Conservation (phyloP, 1,140 invertebrate genomes). For the Cecropterus lyciades region DNA sequence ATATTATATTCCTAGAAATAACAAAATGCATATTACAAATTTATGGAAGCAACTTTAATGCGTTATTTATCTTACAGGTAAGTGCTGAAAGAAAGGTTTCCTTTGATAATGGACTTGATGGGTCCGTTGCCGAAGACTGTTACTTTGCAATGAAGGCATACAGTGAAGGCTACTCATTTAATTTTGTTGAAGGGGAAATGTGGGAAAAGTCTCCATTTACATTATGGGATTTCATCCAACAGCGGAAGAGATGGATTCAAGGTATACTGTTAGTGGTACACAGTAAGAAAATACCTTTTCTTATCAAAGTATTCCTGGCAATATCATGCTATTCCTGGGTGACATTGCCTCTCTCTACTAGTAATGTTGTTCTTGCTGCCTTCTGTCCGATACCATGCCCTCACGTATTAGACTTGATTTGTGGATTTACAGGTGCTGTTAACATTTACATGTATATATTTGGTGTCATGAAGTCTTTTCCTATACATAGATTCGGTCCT, state of each 20-base stretch:
- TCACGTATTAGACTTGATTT: constrained; percentile 92
- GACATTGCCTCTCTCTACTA: constrained; percentile 95
- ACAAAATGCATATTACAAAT: no score
- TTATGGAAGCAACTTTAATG: not conserved
- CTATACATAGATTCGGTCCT: constrained; percentile 93
- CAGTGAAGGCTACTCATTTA: constrained; percentile 93
- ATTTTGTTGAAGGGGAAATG: constrained; percentile 98
- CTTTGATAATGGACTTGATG: constrained; percentile 97
- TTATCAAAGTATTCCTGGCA: constrained; percentile 92
- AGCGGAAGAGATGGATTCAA: constrained; percentile 98
- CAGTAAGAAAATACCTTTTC: constrained; percentile 92
- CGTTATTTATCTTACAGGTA: constrained; percentile 86
- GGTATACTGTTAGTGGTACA: constrained; percentile 98
- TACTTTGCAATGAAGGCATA: constrained; percentile 98
- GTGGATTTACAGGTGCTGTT: constrained; percentile 95
- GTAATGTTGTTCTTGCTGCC: constrained; percentile 93
- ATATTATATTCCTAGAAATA: not conserved
- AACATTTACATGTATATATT: constrained; percentile 99
- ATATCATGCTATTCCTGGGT: constrained; percentile 98
- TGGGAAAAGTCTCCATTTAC: constrained; percentile 99
- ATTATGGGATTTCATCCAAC: constrained; percentile 97
- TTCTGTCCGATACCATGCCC: constrained; percentile 95
- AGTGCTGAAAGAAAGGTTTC: constrained; percentile 95
- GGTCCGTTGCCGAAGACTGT: constrained; percentile 98
- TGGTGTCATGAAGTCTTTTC: constrained; percentile 97